Conservation (phyloP, 2,113 vertebrate genomes). For the Coryphaenoides rupestris region DNA sequence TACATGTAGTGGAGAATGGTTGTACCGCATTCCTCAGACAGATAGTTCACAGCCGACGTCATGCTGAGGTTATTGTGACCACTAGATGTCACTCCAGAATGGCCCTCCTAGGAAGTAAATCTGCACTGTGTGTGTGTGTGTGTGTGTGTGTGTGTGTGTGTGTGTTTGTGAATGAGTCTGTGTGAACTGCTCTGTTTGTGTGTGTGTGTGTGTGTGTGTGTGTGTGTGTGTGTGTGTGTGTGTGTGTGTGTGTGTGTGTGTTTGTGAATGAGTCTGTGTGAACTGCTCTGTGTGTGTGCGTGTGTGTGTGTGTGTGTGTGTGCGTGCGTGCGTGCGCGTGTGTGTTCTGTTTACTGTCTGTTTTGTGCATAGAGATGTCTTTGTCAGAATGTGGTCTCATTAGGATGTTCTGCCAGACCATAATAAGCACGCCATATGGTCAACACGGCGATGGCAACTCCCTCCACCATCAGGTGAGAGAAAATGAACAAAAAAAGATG, state of each 20-base stretch:
- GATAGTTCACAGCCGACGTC: too few species aligned
- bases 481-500: slow-evolving; percentile 23
- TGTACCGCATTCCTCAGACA: too few species aligned
- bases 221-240: neutral
- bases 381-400: slow-evolving; percentile 51
- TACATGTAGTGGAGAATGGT: too few species aligned
- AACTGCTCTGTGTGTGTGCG: neutral
- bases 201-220: neutral
- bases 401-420: slow-evolving; percentile 46
- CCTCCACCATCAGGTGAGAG: slow-evolving; percentile 38
- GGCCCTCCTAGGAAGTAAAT: too few species aligned
- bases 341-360: neutral
- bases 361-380: slow-evolving; percentile 37
- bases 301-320: neutral
- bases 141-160: too few species aligned
- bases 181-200: too few species aligned
- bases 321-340: neutral
- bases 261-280: neutral
- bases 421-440: slow-evolving; percentile 56
- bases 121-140: too few species aligned
- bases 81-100: too few species aligned
- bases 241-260: neutral
- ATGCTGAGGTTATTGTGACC: too few species aligned
- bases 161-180: too few species aligned
- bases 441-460: slow-evolving; percentile 19